A percentile compares a stretch with the other conserved stretches of the same genome.
Evolutionary conservation across 2,888 invertebrate species (phyloP).

Genomic region (Campoletis raptor): DNA sequence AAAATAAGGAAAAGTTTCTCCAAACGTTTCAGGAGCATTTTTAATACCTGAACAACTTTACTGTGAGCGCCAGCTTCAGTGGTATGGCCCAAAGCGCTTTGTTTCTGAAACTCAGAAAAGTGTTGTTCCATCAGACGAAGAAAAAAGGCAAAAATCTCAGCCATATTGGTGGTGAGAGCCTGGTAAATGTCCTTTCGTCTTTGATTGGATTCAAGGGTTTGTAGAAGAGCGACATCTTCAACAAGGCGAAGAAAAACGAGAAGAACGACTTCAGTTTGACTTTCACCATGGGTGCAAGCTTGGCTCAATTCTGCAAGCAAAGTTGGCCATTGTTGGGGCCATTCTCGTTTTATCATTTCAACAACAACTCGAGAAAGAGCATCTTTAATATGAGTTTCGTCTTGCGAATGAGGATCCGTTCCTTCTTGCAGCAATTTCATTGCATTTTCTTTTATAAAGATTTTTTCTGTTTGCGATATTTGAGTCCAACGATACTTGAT

Average conservation of each 20-base stretch:
- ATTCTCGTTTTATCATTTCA: conserved; percentile 98
- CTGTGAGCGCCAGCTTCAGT: conserved; percentile 90
- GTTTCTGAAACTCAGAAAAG: conserved; percentile 90
- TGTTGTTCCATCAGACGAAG: conserved; percentile 92
- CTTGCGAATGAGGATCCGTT: conserved; percentile 89
- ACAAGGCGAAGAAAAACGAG: conserved; percentile 95
- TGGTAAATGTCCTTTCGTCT: conserved; percentile 96
- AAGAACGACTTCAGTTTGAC: conserved; percentile 95
- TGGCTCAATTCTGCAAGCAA: conserved; percentile 93
- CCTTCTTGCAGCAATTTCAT: conserved; percentile 93
- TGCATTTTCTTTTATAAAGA: conserved; percentile 96
- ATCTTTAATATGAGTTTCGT: conserved; percentile 92
- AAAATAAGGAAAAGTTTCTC: background rate
- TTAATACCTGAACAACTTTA: conserved; percentile 90
- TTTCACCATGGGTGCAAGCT: conserved; percentile 93
- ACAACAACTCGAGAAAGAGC: conserved; percentile 96
- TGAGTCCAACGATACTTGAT: conserved; percentile 97
- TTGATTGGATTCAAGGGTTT: conserved; percentile 95
- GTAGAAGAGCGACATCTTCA: conserved; percentile 96
- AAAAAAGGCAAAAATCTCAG: conserved; percentile 94
- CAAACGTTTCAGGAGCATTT: too few species aligned
- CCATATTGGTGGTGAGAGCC: conserved; percentile 94
- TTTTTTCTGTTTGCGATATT: conserved; percentile 94
- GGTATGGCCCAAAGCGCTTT: conserved; percentile 88
- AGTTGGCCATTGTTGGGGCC: conserved; percentile 99